Conservation (phyloP, 2,888 invertebrate genomes). For the Drosophila flavopinicola region DNA sequence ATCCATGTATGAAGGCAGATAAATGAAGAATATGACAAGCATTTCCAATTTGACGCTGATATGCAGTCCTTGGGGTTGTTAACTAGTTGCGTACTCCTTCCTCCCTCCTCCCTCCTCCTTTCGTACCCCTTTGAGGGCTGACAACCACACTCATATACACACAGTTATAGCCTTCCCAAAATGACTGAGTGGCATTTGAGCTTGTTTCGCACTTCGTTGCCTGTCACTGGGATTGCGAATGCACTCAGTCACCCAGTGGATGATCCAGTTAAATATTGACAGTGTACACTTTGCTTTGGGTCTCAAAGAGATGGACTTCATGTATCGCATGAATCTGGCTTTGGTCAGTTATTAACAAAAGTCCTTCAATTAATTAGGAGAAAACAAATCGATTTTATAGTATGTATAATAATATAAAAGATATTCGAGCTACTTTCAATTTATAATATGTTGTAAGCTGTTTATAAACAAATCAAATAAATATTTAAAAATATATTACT, state of each 20-base stretch:
- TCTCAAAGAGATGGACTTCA: too few species aligned
- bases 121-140: conserved; percentile 64
- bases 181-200: conserved; percentile 68
- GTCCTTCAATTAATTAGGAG: not conserved
- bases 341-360: conserved; percentile 1
- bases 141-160: conserved; percentile 16
- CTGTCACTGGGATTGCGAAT: conserved; percentile 29
- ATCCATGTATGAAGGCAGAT: conserved; percentile 68
- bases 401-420: too few species aligned
- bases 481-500: too few species aligned
- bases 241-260: conserved; percentile 27
- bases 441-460: too few species aligned
- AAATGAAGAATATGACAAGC: conserved; percentile 84
- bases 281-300: not conserved
- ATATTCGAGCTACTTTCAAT: too few species aligned
- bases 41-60: conserved; percentile 82
- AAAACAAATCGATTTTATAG: too few species aligned
- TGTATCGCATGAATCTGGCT: too few species aligned
- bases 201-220: conserved; percentile 66
- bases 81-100: conserved; percentile 31
- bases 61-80: conserved; percentile 58
- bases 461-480: too few species aligned
- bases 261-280: not conserved
- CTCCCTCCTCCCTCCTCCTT: not conserved
- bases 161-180: conserved; percentile 9